These are phyloP conservation scores for Chrysaora quinquecirrha DNA, from an alignment of 30 jellyfish, hydroid and myxozoan species.

Conservation along the genomic window DNA sequence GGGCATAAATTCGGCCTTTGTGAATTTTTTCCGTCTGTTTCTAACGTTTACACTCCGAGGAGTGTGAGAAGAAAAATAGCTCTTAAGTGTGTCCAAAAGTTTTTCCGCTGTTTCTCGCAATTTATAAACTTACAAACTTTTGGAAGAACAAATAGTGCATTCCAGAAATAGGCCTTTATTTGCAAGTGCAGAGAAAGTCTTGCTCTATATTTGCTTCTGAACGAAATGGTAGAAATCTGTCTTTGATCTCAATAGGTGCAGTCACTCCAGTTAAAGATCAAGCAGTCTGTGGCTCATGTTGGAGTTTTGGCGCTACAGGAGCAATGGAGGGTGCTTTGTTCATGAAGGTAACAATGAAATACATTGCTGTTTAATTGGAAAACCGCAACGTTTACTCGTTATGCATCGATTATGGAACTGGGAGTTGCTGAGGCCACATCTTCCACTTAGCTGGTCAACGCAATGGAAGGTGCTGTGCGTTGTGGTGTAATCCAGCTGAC, in stretches of 20 bases:
- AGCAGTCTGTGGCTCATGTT: constrained; percentile 85
- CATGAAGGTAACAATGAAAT: constrained; percentile 41
- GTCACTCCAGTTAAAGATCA: constrained; percentile 84
- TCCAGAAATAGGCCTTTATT: too few species aligned
- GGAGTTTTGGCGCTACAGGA: constrained; percentile 87
- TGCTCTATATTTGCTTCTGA: neutral
- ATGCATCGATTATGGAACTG: too few species aligned
- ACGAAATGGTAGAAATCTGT: neutral
- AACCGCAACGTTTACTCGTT: neutral
- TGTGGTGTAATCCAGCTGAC: too few species aligned
- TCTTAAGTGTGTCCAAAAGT: too few species aligned
- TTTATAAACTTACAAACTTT: too few species aligned
- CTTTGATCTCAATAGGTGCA: constrained; percentile 50
- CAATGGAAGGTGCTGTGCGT: neutral
- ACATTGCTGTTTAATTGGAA: neutral
- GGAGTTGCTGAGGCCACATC: neutral
- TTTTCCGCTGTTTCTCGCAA: too few species aligned
- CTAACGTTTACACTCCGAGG: too few species aligned
- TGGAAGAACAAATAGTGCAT: too few species aligned
- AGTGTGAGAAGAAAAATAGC: too few species aligned
- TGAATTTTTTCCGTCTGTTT: too few species aligned
- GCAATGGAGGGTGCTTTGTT: constrained; percentile 76
- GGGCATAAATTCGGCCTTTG: too few species aligned
- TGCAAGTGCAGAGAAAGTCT: neutral
- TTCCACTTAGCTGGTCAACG: neutral